Evolutionary conservation across 2,113 vertebrate species (phyloP).

Genomic region (Ariopsis seemanni): DNA sequence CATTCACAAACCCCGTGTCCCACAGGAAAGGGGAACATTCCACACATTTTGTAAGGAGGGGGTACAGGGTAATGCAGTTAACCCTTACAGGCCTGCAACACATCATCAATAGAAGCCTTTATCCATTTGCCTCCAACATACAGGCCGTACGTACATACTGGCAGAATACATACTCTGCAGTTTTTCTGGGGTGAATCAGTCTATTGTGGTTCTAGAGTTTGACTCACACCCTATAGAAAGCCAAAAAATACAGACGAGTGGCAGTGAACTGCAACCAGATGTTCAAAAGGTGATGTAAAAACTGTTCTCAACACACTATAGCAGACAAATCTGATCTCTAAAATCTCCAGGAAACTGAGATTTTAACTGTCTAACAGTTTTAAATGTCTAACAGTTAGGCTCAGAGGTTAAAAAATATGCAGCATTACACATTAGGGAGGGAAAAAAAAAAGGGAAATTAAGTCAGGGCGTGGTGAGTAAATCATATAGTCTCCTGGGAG

Average conservation of each 20-base stretch:
- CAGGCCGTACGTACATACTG: not conserved
- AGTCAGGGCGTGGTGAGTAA: conserved; percentile 5
- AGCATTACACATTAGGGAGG: not conserved
- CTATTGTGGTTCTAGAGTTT: not conserved
- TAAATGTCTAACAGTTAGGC: not conserved
- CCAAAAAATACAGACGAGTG: not conserved
- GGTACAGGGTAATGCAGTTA: conserved; percentile 49
- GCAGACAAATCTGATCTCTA: not conserved
- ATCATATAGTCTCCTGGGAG: not conserved
- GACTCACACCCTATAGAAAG: not conserved
- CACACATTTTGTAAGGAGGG: conserved; percentile 66
- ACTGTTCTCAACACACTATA: not conserved
- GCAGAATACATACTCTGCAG: not conserved
- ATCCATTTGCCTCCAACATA: conserved; percentile 42
- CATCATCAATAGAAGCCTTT: conserved; percentile 56
- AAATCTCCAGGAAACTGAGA: not conserved
- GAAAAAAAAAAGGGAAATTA: not conserved
- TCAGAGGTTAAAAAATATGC: not conserved
- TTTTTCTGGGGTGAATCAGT: conserved; percentile 3
- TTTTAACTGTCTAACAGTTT: not conserved
- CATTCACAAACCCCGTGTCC: conserved; percentile 60
- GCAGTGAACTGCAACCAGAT: not conserved
- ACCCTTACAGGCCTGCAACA: conserved; percentile 43
- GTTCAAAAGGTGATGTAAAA: conserved; percentile 34
- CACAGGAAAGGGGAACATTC: conserved; percentile 78